Evolutionary conservation across 2,113 vertebrate genomes (phyloP).

Genomic region (Triplophysa dalaica): DNA sequence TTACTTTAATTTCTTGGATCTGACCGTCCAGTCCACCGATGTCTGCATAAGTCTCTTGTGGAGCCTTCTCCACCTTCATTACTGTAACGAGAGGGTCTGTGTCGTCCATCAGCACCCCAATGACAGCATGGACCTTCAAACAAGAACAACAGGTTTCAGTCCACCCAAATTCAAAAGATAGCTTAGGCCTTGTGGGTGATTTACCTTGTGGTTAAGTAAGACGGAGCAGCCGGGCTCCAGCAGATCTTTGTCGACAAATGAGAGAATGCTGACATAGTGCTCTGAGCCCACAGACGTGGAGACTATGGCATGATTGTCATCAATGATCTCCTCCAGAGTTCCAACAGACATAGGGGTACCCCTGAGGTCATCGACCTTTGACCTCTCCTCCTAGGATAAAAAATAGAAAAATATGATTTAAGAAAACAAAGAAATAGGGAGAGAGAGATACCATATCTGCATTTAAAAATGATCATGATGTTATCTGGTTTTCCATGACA

Average conservation of each 20-base stretch:
- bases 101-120: slow-evolving; percentile 97
- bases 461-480: slow-evolving; percentile 83
- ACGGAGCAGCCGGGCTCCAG: slow-evolving; percentile 97
- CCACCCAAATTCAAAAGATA: too few relatives aligned
- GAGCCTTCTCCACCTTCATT: slow-evolving; percentile 98
- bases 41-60: slow-evolving; percentile 95
- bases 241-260: slow-evolving; percentile 97
- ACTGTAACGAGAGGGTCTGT: slow-evolving; percentile 96
- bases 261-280: slow-evolving; percentile 97
- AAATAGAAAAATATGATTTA: too few relatives aligned
- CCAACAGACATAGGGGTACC: slow-evolving; percentile 98
- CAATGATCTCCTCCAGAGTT: slow-evolving; percentile 96
- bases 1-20: slow-evolving; percentile 97
- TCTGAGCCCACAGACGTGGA: slow-evolving; percentile 97
- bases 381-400: slow-evolving; percentile 86
- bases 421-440: too few relatives aligned
- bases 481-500: slow-evolving; percentile 94
- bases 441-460: slow-evolving; percentile 72
- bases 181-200: too few relatives aligned
- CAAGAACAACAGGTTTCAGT: too few relatives aligned
- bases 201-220: slow-evolving; percentile 94
- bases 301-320: slow-evolving; percentile 97
- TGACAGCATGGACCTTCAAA: slow-evolving; percentile 92
- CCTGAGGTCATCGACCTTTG: slow-evolving; percentile 95
- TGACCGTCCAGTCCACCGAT: slow-evolving; percentile 96